These are phyloP conservation scores for Dioctria linearis DNA, from an alignment of 2,888 invertebrate genomes.

Conservation along the genomic window DNA sequence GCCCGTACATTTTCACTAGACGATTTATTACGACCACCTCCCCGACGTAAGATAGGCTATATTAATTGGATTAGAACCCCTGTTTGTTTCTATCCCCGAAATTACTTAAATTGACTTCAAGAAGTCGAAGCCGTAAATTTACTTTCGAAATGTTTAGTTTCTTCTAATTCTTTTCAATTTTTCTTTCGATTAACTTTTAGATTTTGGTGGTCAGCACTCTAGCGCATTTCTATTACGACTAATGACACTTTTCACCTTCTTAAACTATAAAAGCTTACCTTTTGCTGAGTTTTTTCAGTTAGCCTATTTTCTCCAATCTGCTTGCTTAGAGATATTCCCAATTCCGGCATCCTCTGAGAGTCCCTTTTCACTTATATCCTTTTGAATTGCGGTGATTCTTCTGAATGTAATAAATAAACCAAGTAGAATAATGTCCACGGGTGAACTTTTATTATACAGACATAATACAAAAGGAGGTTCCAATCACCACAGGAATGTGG, in stretches of 20 bases:
- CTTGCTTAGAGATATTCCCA: slow-evolving; percentile 40
- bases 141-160: slow-evolving; percentile 46
- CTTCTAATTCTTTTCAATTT: slow-evolving; percentile 46
- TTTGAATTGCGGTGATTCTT: not conserved
- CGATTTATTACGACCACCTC: slow-evolving; percentile 88
- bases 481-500: too few relatives aligned
- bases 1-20: slow-evolving; percentile 90
- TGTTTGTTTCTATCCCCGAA: slow-evolving; percentile 23
- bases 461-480: too few relatives aligned
- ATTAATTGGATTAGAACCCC: slow-evolving; percentile 57
- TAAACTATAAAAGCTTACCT: slow-evolving; percentile 32
- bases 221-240: slow-evolving; percentile 50
- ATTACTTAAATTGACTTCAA: slow-evolving; percentile 28
- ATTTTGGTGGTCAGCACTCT: slow-evolving; percentile 56
- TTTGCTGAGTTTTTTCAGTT: slow-evolving; percentile 39
- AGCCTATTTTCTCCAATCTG: slow-evolving; percentile 42
- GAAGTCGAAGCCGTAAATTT: slow-evolving; percentile 41
- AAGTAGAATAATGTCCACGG: too few relatives aligned
- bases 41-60: slow-evolving; percentile 80
- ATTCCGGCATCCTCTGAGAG: not conserved
- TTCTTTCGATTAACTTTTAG: slow-evolving; percentile 34
- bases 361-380: not conserved
- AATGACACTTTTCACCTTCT: slow-evolving; percentile 54
- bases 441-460: too few relatives aligned
- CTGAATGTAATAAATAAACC: slow-evolving; percentile 1